phyloP scores from a whole-genome alignment of 64 coral and sea anemone genomes.

The Dendrophyllia cribrosa region DNA sequence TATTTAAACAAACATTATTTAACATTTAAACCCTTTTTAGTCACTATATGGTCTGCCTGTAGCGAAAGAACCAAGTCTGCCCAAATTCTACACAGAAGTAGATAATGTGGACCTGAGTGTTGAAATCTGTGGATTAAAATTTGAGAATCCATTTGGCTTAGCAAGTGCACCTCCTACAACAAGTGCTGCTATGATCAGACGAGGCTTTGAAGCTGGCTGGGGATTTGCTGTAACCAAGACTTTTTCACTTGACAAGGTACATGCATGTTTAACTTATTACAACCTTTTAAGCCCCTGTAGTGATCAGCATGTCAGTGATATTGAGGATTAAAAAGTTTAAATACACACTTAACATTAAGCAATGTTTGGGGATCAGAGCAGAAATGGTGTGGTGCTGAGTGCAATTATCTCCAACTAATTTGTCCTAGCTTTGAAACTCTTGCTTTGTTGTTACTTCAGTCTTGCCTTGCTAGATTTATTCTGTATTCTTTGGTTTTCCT shows the following conservation, averaged over 20 bases:
- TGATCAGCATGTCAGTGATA: too few relatives aligned
- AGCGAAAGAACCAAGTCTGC: slow-evolving; percentile 58
- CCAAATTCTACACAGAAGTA: slow-evolving; percentile 88
- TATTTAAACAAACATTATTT: neutral
- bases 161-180: slow-evolving; percentile 97
- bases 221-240: slow-evolving; percentile 97
- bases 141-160: slow-evolving; percentile 93
- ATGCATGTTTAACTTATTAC: neutral
- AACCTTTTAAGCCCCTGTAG: neutral
- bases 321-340: too few relatives aligned
- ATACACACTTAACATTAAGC: too few relatives aligned
- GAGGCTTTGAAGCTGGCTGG: slow-evolving; percentile 98
- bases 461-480: too few relatives aligned
- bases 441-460: too few relatives aligned
- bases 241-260: slow-evolving; percentile 94
- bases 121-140: slow-evolving; percentile 91
- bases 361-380: too few relatives aligned
- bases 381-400: too few relatives aligned
- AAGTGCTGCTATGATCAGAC: slow-evolving; percentile 95
- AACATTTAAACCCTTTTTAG: slow-evolving; percentile 2
- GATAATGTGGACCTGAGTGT: slow-evolving; percentile 95
- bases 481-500: too few relatives aligned
- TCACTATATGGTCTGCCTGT: slow-evolving; percentile 74
- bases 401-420: too few relatives aligned
- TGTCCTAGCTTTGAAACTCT: too few relatives aligned